phyloP scores from a whole-genome alignment of 2,113 vertebrate species.

The Oreochromis tanganicae region DNA sequence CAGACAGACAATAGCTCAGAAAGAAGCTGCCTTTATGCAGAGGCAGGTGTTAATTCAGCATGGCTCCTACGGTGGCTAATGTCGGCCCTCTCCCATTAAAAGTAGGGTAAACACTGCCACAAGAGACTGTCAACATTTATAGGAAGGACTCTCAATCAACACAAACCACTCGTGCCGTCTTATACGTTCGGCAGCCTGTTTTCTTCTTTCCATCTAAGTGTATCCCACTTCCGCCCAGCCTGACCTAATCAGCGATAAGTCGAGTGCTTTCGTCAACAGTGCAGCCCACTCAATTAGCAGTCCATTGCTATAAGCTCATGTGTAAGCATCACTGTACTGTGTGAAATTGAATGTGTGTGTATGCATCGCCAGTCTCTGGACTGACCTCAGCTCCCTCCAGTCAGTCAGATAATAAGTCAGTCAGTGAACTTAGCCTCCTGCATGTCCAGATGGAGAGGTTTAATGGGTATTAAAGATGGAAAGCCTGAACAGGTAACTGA shows the following conservation, averaged over 20 bases:
- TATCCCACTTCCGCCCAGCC: constrained; percentile 5
- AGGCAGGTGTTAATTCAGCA: constrained; percentile 46
- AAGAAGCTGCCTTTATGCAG: constrained; percentile 20
- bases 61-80: constrained; percentile 20
- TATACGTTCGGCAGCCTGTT: neutral
- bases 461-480: constrained; percentile 44
- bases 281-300: constrained; percentile 51
- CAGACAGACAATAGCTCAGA: constrained; percentile 16
- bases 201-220: neutral
- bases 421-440: constrained; percentile 21
- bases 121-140: constrained; percentile 47
- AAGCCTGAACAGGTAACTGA: constrained; percentile 23
- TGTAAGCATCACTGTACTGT: constrained; percentile 43
- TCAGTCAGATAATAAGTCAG: constrained; percentile 36
- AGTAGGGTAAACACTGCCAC: constrained; percentile 37
- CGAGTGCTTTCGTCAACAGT: constrained; percentile 59
- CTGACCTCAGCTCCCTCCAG: constrained; percentile 24
- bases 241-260: constrained; percentile 49
- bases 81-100: constrained; percentile 22
- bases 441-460: constrained; percentile 42
- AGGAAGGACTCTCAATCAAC: constrained; percentile 36
- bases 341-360: constrained; percentile 8
- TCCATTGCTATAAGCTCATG: constrained; percentile 46
- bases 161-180: constrained; percentile 12
- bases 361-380: neutral